A percentile compares a stretch with the other conserved stretches of the same genome.
Evolutionary conservation across 2,113 vertebrate genomes (phyloP).

Genomic region (Poeciliopsis retropinna): DNA sequence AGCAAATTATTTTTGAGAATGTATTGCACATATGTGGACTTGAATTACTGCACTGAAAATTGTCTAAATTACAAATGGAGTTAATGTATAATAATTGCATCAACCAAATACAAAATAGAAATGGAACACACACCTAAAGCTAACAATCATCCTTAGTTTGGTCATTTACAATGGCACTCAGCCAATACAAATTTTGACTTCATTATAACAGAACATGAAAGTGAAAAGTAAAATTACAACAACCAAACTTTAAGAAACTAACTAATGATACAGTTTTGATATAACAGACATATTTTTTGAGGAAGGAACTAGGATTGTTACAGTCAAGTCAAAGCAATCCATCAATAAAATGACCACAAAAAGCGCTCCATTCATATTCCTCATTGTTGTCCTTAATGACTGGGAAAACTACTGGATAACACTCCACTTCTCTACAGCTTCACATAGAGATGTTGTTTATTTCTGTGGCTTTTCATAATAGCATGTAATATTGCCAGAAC

Average conservation of each 20-base stretch:
- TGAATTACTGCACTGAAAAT: neutral
- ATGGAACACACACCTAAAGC: neutral
- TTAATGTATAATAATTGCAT: neutral
- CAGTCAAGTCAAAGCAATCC: neutral
- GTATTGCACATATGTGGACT: conserved; percentile 15
- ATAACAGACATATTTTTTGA: too few relatives aligned
- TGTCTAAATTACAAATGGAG: neutral
- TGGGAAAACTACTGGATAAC: neutral
- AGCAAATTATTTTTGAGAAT: neutral
- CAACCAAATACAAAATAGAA: neutral
- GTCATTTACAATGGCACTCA: neutral
- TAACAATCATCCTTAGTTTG: neutral
- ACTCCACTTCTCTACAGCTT: too few relatives aligned
- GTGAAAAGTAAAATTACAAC: neutral
- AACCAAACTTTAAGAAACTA: neutral
- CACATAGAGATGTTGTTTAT: too few relatives aligned
- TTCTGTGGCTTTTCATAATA: too few relatives aligned
- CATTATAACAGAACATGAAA: neutral
- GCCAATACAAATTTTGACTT: neutral
- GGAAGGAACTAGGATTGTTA: too few relatives aligned
- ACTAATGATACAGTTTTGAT: too few relatives aligned
- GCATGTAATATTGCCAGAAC: too few relatives aligned
- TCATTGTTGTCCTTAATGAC: too few relatives aligned
- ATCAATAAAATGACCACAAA: neutral
- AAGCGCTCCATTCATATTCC: neutral